Evolutionary conservation across 2,888 invertebrate genomes (phyloP).

Genomic region (Orthosia gracilis): DNA sequence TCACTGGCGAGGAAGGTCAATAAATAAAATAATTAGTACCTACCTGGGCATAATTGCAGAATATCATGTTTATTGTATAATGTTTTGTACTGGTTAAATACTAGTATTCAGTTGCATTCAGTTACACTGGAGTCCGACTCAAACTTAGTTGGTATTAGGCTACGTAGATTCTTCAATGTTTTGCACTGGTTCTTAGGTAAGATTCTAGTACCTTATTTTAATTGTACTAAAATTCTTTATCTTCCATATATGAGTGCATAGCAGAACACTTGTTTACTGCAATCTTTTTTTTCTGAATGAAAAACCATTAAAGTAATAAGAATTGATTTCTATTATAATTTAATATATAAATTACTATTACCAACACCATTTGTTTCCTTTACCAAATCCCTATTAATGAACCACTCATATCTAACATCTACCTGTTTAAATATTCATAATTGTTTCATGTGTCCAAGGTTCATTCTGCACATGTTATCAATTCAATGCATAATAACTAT

Average conservation of each 20-base stretch:
- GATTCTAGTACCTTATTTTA: background rate
- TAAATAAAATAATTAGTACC: no score
- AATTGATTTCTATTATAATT: no score
- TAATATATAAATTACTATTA: background rate
- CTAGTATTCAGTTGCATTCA: no score
- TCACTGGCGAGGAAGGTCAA: no score
- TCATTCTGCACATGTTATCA: background rate
- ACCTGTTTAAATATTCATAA: background rate
- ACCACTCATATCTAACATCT: background rate
- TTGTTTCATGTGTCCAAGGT: no score
- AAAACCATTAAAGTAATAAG: background rate
- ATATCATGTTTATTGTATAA: background rate
- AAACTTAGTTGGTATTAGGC: no score
- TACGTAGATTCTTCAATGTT: background rate
- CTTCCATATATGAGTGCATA: background rate
- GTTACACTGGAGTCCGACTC: no score
- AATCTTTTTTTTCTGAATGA: no score
- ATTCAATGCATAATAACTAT: background rate
- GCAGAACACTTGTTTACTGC: background rate
- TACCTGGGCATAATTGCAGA: no score
- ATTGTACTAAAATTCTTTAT: background rate
- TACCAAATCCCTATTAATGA: background rate
- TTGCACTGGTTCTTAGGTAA: background rate
- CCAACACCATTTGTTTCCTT: background rate
- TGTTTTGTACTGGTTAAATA: background rate